Conservation (phyloP, 2,113 vertebrate species). For the Lanius ludovicianus region DNA sequence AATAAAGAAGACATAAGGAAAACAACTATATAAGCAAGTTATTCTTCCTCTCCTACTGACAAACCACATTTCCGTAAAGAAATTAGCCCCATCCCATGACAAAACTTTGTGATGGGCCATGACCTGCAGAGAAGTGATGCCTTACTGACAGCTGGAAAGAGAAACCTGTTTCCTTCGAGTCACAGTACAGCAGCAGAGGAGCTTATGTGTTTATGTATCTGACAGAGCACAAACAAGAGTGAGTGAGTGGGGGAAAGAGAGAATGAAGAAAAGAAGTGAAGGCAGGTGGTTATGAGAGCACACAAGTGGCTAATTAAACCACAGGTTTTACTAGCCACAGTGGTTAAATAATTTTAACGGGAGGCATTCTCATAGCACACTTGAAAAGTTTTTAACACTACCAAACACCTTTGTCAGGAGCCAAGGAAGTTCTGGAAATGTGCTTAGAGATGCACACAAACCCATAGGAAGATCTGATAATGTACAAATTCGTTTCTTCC, state of each 20-base stretch:
- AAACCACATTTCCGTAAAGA: not conserved
- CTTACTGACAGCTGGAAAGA: not conserved
- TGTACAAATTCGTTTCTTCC: not conserved
- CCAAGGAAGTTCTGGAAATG: not conserved
- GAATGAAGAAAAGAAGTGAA: not conserved
- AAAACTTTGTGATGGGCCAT: not conserved
- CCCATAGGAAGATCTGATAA: not conserved
- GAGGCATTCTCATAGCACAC: not conserved
- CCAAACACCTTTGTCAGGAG: not conserved
- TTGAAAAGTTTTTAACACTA: conserved; percentile 11
- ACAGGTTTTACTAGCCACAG: conserved; percentile 3
- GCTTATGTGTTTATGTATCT: not conserved
- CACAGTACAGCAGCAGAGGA: not conserved
- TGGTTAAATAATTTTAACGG: not conserved
- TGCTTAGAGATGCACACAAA: not conserved
- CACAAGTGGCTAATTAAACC: conserved; percentile 31
- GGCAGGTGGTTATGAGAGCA: not conserved
- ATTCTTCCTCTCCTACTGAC: not conserved
- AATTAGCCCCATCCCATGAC: not conserved
- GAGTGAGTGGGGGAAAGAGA: not conserved
- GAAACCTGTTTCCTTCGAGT: not conserved
- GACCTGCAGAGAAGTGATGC: not conserved
- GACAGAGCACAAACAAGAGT: not conserved
- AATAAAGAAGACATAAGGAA: not conserved
- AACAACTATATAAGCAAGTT: not conserved